Conservation (phyloP, 2,113 vertebrate genomes). For the Lasiurus cinereus region DNA sequence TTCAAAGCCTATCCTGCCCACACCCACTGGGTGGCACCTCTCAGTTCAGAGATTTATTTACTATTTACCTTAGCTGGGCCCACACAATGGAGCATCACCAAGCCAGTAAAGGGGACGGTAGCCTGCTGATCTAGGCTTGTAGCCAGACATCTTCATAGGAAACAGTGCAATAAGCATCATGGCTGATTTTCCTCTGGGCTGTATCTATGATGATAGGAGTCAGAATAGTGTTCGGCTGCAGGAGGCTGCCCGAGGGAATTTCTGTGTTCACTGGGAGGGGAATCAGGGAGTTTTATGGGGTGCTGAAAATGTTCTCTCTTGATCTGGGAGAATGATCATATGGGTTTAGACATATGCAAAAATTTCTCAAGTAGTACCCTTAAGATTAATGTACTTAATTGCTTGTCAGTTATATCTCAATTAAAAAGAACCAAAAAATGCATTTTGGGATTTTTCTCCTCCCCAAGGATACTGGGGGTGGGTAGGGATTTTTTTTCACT, state of each 20-base stretch:
- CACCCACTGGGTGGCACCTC: not conserved
- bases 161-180: not conserved
- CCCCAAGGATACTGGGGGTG: not conserved
- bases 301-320: not conserved
- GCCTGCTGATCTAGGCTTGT: not conserved
- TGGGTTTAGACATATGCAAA: not conserved
- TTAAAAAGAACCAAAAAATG: not conserved
- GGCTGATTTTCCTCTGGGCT: not conserved
- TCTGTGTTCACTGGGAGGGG: not conserved
- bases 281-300: not conserved
- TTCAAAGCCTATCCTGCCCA: not conserved
- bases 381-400: not conserved
- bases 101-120: not conserved
- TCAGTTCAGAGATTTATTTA: not conserved
- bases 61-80: not conserved
- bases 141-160: not conserved
- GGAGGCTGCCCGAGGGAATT: not conserved
- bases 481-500: not conserved
- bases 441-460: not conserved
- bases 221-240: not conserved
- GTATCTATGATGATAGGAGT: not conserved
- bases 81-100: not conserved
- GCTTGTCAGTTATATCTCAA: not conserved
- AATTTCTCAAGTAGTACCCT: not conserved
- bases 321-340: not conserved